Evolutionary conservation across 2,797 vertebrate genomes (phyloP).

Genomic region (Rallus crepitans): DNA sequence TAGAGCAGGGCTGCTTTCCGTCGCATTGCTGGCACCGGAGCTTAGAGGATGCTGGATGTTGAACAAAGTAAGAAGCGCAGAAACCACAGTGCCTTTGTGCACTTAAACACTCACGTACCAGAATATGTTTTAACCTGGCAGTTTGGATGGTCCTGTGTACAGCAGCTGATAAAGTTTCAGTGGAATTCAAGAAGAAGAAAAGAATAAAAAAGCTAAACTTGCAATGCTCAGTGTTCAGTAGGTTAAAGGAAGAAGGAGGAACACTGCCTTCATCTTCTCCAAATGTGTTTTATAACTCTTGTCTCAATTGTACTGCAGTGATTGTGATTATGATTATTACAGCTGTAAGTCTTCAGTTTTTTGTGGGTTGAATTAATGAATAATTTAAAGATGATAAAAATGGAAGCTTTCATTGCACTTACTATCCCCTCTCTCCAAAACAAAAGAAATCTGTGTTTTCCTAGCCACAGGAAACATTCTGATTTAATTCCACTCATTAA

Average conservation of each 20-base stretch:
- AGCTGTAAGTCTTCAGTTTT: slow-evolving; percentile 45
- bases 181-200: background rate
- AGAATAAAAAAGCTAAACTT: background rate
- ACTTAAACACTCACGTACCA: background rate
- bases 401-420: background rate
- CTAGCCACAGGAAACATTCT: slow-evolving; percentile 26
- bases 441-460: slow-evolving; percentile 36
- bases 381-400: slow-evolving; percentile 25
- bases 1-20: background rate
- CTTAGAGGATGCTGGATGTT: background rate
- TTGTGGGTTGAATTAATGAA: background rate
- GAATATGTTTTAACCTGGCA: background rate
- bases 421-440: slow-evolving; percentile 8
- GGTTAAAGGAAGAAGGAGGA: background rate
- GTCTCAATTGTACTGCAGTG: background rate
- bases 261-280: background rate
- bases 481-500: slow-evolving; percentile 42
- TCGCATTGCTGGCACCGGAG: background rate
- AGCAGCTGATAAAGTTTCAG: background rate
- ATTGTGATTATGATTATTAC: slow-evolving; percentile 10
- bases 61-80: background rate
- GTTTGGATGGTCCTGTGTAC: background rate
- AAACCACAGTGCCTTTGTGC: background rate
- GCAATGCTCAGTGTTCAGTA: background rate
- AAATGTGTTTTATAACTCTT: background rate